A percentile compares a stretch with the other conserved stretches of the same genome.
Conservation (phyloP, 2,113 vertebrate species). For the Tautogolabrus adspersus region DNA sequence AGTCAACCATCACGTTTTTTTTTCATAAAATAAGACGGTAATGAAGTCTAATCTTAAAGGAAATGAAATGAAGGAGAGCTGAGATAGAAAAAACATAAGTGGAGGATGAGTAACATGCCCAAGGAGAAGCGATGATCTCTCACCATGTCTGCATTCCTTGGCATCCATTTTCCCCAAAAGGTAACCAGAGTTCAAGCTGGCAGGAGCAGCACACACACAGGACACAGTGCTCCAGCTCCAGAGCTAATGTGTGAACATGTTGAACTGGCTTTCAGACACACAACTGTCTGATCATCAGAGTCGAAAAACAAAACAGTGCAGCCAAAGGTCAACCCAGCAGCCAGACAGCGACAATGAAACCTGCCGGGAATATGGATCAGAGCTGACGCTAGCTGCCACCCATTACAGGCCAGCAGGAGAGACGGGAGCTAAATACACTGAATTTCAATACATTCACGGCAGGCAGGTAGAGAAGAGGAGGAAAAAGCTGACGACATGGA, state of each 20-base stretch:
- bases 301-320: conserved; percentile 36
- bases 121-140: conserved; percentile 40
- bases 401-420: conserved; percentile 7
- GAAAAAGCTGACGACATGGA: not conserved
- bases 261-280: conserved; percentile 21
- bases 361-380: conserved; percentile 10
- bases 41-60: too few species aligned
- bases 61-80: not conserved
- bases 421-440: conserved; percentile 6
- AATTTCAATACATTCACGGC: conserved; percentile 25
- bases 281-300: conserved; percentile 21
- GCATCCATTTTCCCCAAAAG: conserved; percentile 60
- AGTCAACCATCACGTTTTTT: too few species aligned
- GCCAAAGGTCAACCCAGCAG: conserved; percentile 18
- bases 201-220: conserved; percentile 25
- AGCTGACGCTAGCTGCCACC: conserved; percentile 12
- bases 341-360: conserved; percentile 1
- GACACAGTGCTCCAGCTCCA: conserved; percentile 29
- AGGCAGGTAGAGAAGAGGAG: conserved; percentile 1
- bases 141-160: conserved; percentile 58
- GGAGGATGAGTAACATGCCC: not conserved
- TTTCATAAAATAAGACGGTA: too few species aligned
- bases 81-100: not conserved
- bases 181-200: conserved; percentile 40
- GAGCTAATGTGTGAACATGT: conserved; percentile 28